Evolutionary conservation across 2,888 invertebrate species (phyloP), one percentile per base, ranked within the genome.

Genomic region (Listrodromus nycthemerus): DNA sequence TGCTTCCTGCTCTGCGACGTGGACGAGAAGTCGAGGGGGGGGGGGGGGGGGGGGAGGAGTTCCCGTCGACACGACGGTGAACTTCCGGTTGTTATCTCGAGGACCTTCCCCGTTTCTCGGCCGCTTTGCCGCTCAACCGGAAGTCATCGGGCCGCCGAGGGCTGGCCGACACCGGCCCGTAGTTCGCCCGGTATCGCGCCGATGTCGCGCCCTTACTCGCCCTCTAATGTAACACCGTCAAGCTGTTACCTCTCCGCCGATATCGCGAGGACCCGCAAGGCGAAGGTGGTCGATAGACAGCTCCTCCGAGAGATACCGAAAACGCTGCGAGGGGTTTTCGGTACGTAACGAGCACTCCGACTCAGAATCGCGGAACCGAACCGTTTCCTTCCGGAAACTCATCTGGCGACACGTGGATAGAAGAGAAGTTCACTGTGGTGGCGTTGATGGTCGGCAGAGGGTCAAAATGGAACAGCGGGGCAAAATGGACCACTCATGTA

Each of bases 81-180:
- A 77, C 80, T 82, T 85, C 82, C 77, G 82, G 82, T 83, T 85
- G 85, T 85, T 85, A 85, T 85, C 85, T 74, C 71, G 48, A 65
- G 65, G 33, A 7, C 27, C 58, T 58, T n/a, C 50, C 5, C 13
- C 16, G 27, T 27, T 27, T 27, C 24, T 10, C 58, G 27, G 55
- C 1, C 27, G 24, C 21, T 24, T 13, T 16, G 13, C 55, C 58
- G 24, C 58, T 27, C 21, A 0, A 16, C 71, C 71, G 71, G 71
- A 45, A 71, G 55, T 58, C 41, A 55, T 58, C 24, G 71, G 24
- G 24, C 48, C 69, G 69, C 16, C 41, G 75, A n/a, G 76, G 70
- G 21, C 16, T 10, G 24, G 55, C 1, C 13, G 21, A 7, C 10
- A 13, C 10, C 55, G 13, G 24, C 27, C 58, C 58, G 13, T 13